phyloP scores from a whole-genome alignment of 2,797 vertebrate genomes.

The Setipinna tenuifilis region DNA sequence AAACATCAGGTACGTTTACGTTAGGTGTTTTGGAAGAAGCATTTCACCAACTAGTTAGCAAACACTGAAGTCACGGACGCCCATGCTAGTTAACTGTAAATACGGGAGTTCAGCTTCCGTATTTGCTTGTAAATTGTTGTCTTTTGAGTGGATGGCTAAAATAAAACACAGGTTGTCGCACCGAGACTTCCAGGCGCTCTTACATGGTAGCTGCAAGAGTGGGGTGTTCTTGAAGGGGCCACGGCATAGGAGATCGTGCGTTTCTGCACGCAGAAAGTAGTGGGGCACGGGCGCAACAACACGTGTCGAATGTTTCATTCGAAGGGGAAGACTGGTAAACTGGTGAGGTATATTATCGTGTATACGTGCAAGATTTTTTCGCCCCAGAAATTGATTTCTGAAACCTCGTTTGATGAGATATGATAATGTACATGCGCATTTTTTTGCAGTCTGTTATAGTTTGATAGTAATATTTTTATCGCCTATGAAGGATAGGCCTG shows the following conservation, averaged over 20 bases:
- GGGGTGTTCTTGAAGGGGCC: background rate
- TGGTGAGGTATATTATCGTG: background rate
- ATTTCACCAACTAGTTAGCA: background rate
- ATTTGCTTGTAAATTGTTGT: background rate
- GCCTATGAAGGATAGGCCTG: no score
- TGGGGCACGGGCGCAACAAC: background rate
- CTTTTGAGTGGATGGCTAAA: background rate
- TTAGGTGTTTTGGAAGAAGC: background rate
- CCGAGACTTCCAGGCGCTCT: background rate
- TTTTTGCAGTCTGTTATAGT: background rate
- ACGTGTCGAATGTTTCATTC: slow-evolving; percentile 14
- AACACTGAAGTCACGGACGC: background rate
- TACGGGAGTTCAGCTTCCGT: background rate
- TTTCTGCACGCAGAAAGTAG: slow-evolving; percentile 11
- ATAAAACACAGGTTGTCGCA: background rate
- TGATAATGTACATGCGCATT: background rate
- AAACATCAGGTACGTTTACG: background rate
- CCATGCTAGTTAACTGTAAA: slow-evolving; percentile 5
- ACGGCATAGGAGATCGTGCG: slow-evolving; percentile 1
- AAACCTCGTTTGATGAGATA: background rate
- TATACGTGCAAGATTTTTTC: background rate
- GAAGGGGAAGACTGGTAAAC: background rate
- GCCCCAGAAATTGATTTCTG: background rate
- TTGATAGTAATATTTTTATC: no score
- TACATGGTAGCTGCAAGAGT: background rate